Percentiles rank a stretch among this genome's conserved stretches.
Evolutionary conservation across 2,888 invertebrate genomes (phyloP).

Genomic region (Megamerina dolium): DNA sequence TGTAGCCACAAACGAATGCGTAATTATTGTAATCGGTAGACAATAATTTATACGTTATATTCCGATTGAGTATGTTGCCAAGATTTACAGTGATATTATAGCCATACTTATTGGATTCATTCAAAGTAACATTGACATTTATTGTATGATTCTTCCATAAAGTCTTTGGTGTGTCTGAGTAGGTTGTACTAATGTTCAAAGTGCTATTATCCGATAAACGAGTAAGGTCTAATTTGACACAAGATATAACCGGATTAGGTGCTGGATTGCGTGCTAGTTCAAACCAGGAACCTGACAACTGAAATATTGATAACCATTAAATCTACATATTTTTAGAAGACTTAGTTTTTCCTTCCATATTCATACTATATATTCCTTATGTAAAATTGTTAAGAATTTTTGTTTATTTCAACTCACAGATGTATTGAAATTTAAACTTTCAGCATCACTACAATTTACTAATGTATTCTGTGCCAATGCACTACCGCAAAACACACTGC

Average conservation of each 20-base stretch:
- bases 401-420: neutral
- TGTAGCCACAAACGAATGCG: slow-evolving; percentile 35
- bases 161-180: neutral
- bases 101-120: neutral
- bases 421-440: neutral
- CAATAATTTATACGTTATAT: slow-evolving; percentile 27
- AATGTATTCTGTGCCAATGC: neutral
- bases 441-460: neutral
- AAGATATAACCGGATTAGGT: no score
- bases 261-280: slow-evolving; percentile 19
- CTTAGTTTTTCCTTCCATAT: no score
- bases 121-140: neutral
- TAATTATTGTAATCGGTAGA: slow-evolving; percentile 30
- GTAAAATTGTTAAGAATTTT: no score
- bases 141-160: neutral
- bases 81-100: slow-evolving; percentile 4
- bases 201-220: no score
- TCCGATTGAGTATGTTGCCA: no score
- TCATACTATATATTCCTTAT: no score
- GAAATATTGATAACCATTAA: neutral
- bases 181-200: slow-evolving; percentile 9
- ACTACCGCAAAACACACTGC: neutral
- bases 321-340: neutral
- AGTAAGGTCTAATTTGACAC: no score
- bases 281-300: slow-evolving; percentile 20